Evolutionary conservation across 2,888 invertebrate genomes (phyloP), one percentile per base, ranked within the genome.

Genomic region (Rhagonycha lutea): DNA sequence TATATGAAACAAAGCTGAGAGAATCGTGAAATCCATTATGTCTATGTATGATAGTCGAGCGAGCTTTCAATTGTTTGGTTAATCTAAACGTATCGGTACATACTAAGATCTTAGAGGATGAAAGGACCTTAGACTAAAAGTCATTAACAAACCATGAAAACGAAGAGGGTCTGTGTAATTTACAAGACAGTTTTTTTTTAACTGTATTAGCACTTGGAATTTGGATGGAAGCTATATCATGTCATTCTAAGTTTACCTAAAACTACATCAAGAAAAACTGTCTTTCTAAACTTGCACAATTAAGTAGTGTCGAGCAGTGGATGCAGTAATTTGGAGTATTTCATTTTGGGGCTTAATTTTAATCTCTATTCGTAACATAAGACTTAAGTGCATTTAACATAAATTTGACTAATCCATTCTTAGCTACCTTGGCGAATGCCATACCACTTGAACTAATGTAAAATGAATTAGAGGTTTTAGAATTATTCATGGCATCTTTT

Each of bases 331-430:
- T 69, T 73, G 12, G 26, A 68, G 69, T 69, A 62, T 73, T 73
- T 72, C 63, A 73, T 61, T 73, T 73, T 65, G 24, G 69, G 47
- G 69, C 73, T 73, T 73, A 69, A 69, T 47, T 73, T 62, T 73
- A 73, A 73, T 69, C 73, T 62, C 73, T 60, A 60, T 69, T 69
- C 73, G 68, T 69, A 69, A 70, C 67, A 67, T 26, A 68, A 28
- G 65, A 61, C 60, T 65, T 70, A 74, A 70, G 74, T 74, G 74
- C 70, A 70, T 74, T 74, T 74, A 70, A 70, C 74, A 74, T 74
- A 74, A 74, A 74, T 74, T 74, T 74, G 74, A 74, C 74, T 74
- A 74, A 74, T 74, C 74, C 70, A 14, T 70, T 65, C 70, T 74
- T 71, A 60, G 61, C 26, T 69, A 14, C 47, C 69, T 47, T 47